Evolutionary conservation across 2,888 invertebrate genomes (phyloP).

Genomic region (Yponomeuta sedellus): DNA sequence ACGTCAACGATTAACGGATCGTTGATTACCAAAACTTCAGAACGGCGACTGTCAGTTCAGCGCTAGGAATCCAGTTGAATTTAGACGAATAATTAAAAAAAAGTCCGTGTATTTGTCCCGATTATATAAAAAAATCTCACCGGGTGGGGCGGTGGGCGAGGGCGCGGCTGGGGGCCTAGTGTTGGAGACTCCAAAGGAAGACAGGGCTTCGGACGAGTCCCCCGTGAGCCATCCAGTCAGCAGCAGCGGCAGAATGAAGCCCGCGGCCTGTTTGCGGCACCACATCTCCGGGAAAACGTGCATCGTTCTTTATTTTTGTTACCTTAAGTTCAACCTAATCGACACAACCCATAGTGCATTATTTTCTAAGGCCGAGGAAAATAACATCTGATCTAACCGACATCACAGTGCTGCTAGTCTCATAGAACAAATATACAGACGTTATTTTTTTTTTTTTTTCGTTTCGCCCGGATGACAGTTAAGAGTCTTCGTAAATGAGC

Average conservation of each 20-base stretch:
- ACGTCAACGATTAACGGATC: background rate
- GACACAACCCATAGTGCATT: too few species aligned
- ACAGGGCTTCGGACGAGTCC: conserved; percentile 77
- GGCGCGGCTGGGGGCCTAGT: conserved; percentile 74
- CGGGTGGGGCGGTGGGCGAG: conserved; percentile 74
- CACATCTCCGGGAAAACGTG: conserved; percentile 41
- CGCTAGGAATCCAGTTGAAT: background rate
- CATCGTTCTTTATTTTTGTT: background rate
- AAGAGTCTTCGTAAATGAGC: too few species aligned
- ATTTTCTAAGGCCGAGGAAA: too few species aligned
- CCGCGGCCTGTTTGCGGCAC: conserved; percentile 48
- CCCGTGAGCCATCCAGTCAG: conserved; percentile 51
- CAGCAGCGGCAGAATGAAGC: conserved; percentile 47
- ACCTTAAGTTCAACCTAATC: background rate
- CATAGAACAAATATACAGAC: too few species aligned
- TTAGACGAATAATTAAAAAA: background rate
- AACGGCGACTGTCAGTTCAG: background rate
- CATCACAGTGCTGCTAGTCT: too few species aligned
- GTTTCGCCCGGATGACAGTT: too few species aligned
- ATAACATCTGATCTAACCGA: too few species aligned
- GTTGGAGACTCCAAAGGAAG: conserved; percentile 82
- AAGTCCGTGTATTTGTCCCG: conserved; percentile 14
- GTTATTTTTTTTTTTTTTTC: too few species aligned
- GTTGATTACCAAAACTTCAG: background rate
- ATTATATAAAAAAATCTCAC: conserved; percentile 50